phyloP scores from a whole-genome alignment of 2,888 invertebrate genomes.

The Diplolepis rosae region DNA sequence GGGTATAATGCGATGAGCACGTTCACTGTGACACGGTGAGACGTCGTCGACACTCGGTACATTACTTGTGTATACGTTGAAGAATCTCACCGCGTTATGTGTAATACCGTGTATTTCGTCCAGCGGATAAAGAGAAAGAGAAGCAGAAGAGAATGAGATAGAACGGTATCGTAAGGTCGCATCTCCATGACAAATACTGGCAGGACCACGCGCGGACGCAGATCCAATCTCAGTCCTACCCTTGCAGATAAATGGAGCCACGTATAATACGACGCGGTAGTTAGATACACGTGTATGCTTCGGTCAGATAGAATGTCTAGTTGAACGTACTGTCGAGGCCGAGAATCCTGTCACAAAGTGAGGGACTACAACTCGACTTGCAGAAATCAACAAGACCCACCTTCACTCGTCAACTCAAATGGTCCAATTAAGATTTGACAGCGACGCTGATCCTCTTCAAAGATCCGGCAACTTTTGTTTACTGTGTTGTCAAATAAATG shows the following conservation, averaged over 20 bases:
- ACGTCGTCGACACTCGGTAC: slow-evolving; percentile 56
- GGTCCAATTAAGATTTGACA: slow-evolving; percentile 19
- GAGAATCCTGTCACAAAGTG: neutral
- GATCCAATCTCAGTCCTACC: slow-evolving; percentile 67
- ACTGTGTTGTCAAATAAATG: neutral
- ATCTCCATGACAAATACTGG: slow-evolving; percentile 72
- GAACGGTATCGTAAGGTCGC: slow-evolving; percentile 65
- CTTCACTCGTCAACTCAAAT: neutral
- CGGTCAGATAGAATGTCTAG: neutral
- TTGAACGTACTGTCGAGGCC: neutral
- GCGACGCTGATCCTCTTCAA: neutral
- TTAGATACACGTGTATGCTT: neutral
- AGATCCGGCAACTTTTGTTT: neutral
- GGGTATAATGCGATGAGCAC: neutral
- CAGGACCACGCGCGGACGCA: slow-evolving; percentile 71
- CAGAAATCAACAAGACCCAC: neutral
- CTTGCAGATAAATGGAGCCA: slow-evolving; percentile 68
- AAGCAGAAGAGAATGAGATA: slow-evolving; percentile 30
- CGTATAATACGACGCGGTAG: slow-evolving; percentile 41
- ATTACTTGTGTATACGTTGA: slow-evolving; percentile 62
- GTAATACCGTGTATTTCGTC: slow-evolving; percentile 56
- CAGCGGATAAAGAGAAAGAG: neutral
- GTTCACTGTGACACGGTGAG: slow-evolving; percentile 35
- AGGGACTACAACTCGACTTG: neutral
- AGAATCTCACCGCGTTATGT: slow-evolving; percentile 60